Evolutionary conservation across 2,888 invertebrate species (phyloP).

Genomic region (Gerris lacustris): DNA sequence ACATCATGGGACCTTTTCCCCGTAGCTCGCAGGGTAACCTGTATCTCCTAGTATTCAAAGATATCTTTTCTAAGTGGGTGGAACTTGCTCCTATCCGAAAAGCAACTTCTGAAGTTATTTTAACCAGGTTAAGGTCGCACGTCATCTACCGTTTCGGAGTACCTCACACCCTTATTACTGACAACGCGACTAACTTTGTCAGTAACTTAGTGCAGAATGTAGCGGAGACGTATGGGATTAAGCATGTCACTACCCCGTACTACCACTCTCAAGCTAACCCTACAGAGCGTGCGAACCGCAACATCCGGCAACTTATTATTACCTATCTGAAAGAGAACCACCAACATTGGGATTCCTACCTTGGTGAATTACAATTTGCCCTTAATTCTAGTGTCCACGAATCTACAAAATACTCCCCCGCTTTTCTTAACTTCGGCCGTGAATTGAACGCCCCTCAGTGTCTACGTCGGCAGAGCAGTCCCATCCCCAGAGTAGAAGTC

Average conservation of each 20-base stretch:
- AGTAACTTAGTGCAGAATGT: conserved; percentile 7
- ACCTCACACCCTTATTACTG: conserved; percentile 11
- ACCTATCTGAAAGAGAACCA: conserved; percentile 32
- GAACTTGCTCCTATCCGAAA: conserved; percentile 26
- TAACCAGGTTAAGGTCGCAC: conserved; percentile 3
- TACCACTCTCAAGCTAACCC: conserved; percentile 34
- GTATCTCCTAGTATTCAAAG: conserved; percentile 30
- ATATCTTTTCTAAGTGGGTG: conserved; percentile 31
- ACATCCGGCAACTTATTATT: conserved; percentile 33
- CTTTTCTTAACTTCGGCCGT: conserved; percentile 22
- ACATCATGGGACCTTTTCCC: conserved; percentile 33
- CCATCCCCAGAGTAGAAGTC: background rate
- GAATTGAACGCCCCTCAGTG: background rate
- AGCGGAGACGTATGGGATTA: conserved; percentile 24
- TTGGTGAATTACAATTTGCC: conserved; percentile 28
- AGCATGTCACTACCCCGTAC: conserved; percentile 26
- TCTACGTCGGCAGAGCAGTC: background rate
- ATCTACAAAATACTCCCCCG: conserved; percentile 28
- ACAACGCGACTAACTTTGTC: conserved; percentile 18
- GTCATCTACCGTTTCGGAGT: conserved; percentile 16
- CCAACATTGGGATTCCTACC: conserved; percentile 28
- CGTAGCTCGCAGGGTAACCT: conserved; percentile 29
- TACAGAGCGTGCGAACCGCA: conserved; percentile 33
- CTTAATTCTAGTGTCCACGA: conserved; percentile 27
- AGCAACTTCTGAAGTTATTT: conserved; percentile 25